Evolutionary conservation across 2,888 invertebrate species (phyloP).

Genomic region (Coenonympha arcania): DNA sequence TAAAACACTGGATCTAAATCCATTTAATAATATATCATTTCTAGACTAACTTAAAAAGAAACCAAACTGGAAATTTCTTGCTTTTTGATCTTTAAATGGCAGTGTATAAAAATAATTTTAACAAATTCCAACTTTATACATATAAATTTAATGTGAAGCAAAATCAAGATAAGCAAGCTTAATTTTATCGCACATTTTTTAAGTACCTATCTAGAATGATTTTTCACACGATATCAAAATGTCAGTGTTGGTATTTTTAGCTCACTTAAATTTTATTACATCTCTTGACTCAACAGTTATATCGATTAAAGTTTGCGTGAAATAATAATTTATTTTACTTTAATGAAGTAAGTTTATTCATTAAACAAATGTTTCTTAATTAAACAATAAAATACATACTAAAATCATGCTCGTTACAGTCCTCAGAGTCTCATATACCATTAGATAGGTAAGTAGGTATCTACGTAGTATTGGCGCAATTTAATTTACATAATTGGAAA

Average conservation of each 20-base stretch:
- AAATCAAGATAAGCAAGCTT: background rate
- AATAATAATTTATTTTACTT: background rate
- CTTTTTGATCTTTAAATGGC: no score
- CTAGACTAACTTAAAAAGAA: no score
- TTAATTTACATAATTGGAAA: no score
- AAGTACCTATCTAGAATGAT: no score
- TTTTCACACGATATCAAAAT: constrained; percentile 5
- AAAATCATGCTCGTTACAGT: no score
- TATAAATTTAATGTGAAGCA: constrained; percentile 1
- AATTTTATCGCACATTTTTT: constrained; percentile 5
- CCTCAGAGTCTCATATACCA: no score
- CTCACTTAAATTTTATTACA: constrained; percentile 6
- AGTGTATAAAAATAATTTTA: background rate
- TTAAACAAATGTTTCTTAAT: background rate
- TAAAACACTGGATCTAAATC: no score
- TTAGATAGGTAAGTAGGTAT: no score
- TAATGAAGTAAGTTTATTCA: background rate
- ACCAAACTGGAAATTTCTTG: no score
- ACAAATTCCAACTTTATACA: background rate
- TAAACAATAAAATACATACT: no score
- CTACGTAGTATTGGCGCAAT: no score
- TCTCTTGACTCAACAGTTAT: background rate
- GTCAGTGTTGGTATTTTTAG: background rate
- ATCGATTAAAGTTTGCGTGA: background rate
- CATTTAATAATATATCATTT: no score